These are phyloP conservation scores for Lipotes vexillifer DNA, from an alignment of 2,113 vertebrate species.

Conservation along the genomic window DNA sequence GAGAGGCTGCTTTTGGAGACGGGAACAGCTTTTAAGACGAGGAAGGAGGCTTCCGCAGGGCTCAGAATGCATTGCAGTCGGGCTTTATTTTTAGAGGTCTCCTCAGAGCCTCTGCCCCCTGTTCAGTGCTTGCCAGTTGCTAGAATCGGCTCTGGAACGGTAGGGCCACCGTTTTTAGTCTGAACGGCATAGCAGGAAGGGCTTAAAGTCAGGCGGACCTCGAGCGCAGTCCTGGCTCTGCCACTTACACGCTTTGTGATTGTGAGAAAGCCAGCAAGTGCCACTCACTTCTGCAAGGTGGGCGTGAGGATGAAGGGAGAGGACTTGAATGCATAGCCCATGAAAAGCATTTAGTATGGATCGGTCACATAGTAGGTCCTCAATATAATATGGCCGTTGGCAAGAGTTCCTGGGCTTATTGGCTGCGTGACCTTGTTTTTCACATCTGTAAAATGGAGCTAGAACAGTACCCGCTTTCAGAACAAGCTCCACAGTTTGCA, in stretches of 20 bases:
- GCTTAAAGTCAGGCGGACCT: neutral
- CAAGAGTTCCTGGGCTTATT: neutral
- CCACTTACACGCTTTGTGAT: neutral
- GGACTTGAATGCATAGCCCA: neutral
- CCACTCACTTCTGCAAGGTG: neutral
- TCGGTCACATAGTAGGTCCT: neutral
- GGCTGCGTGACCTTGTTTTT: neutral
- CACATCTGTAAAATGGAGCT: neutral
- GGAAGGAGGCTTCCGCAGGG: neutral
- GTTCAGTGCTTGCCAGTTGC: neutral
- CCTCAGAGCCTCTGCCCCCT: neutral
- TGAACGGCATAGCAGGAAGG: neutral
- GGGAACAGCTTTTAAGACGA: neutral
- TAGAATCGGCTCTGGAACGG: neutral
- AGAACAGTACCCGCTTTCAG: neutral
- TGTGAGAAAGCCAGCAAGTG: neutral
- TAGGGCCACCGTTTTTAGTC: neutral
- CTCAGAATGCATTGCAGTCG: neutral
- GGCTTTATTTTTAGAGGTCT: neutral
- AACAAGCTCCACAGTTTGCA: neutral
- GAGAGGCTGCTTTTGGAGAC: neutral
- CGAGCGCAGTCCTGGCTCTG: neutral
- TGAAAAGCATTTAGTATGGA: neutral
- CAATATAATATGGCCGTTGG: rapidly evolving
- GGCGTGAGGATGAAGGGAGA: neutral